Conservation (phyloP, 2,888 invertebrate species). For the Hedychridium roseum region DNA sequence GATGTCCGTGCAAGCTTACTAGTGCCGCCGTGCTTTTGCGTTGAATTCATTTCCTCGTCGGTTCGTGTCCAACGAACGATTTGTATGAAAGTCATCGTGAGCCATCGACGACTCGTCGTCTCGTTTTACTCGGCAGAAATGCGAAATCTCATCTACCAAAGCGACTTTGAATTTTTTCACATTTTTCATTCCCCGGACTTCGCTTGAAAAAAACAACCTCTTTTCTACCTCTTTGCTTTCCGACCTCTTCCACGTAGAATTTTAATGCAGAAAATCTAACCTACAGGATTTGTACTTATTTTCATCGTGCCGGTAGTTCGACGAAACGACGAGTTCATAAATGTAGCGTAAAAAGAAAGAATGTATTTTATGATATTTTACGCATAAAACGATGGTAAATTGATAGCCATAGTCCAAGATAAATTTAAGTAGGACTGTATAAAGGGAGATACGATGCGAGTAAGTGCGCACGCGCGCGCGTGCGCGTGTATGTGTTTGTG, state of each 20-base stretch:
- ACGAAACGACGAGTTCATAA: constrained; percentile 43
- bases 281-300: neutral
- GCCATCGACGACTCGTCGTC: constrained; percentile 39
- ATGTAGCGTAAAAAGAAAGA: constrained; percentile 48
- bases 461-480: no score
- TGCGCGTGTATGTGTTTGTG: no score
- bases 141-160: neutral
- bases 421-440: constrained; percentile 41
- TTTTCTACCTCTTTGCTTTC: no score
- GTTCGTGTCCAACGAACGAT: constrained; percentile 46
- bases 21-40: constrained; percentile 57
- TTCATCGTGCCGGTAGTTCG: constrained; percentile 15
- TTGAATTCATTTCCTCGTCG: constrained; percentile 42
- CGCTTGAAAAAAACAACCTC: no score
- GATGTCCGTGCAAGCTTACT: constrained; percentile 63
- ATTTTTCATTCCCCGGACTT: no score
- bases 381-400: constrained; percentile 48
- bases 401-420: constrained; percentile 39
- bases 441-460: constrained; percentile 19
- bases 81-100: constrained; percentile 49
- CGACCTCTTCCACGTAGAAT: no score
- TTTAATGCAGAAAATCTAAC: neutral
- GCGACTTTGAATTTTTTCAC: no score
- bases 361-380: constrained; percentile 61
- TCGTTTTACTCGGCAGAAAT: constrained; percentile 9